These are phyloP conservation scores for Drosophila insularis DNA, from an alignment of 1,140 invertebrate genomes.

Conservation along the genomic window DNA sequence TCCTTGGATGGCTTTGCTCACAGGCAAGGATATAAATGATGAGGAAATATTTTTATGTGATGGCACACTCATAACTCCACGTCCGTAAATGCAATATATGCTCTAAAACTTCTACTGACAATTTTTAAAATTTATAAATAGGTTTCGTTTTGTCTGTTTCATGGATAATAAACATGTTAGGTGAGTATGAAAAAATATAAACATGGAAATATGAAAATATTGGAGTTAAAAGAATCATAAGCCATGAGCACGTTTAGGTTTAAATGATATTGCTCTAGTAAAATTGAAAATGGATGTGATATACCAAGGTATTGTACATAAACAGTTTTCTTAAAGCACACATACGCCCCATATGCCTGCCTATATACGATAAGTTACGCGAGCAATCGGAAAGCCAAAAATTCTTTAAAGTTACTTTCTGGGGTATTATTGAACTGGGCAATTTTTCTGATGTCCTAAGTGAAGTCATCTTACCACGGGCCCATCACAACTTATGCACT, in stretches of 20 bases:
- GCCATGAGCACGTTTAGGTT: background rate
- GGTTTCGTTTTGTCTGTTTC: background rate
- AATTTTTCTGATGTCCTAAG: background rate
- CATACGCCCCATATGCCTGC: background rate
- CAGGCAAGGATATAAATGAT: background rate
- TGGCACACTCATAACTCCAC: background rate
- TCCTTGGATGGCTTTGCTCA: background rate
- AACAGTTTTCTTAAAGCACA: background rate
- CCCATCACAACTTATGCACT: background rate
- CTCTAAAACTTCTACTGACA: background rate
- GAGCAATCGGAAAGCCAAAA: background rate
- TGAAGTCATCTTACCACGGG: background rate
- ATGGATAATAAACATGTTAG: background rate
- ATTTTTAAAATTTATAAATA: background rate
- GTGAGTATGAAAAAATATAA: background rate
- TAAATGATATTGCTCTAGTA: background rate
- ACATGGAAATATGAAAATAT: background rate
- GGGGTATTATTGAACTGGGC: background rate
- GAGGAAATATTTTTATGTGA: background rate
- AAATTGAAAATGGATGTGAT: background rate
- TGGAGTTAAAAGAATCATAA: background rate
- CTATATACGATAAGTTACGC: background rate
- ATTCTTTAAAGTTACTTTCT: background rate
- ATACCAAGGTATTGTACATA: background rate
- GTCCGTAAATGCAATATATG: background rate